Base-by-base conservation (phyloP, 1,140 invertebrate species). In the Apis cerana region DNA sequence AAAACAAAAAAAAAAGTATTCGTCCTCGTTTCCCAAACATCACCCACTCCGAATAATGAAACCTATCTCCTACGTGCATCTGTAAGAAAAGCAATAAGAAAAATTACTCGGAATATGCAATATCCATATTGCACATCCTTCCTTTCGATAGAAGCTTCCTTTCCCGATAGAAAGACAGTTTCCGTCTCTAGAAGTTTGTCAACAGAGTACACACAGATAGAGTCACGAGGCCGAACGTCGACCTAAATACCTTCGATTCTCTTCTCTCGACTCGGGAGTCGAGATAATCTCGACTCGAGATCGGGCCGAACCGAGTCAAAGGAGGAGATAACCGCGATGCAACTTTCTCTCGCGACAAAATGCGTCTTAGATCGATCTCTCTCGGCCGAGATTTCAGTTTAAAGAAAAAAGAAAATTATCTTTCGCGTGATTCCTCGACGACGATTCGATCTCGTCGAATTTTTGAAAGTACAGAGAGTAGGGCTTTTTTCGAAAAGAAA, bases 211-310 rank as follows among this genome's bases (percentile, higher is more conserved):
- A 43, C 33, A 27, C 27, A 68, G 33, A 43, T 54, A n/a, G n/a
- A 48, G 61, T 50, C 54, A 69, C 23, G 67, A 77, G 81, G 59
- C 59, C 65, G 21, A 67, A 27, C 43, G 8, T 11, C 67, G 87
- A 83, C 86, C 87, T 64, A 83, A 88, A 88, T 88, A 81, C 68
- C 58, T 10, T 12, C 74, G 64, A 85, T 5, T 43, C 87, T 88
- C 74, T 68, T 61, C 27, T 61, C 65, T 65, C 71, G 43, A 68
- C 54, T 69, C 19, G 64, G 54, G 77, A 67, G 65, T 77, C 71
- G 76, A 75, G 71, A 74, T 19, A 75, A 80, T 56, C 76, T 65
- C 84, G 79, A 58, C 64, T 74, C 65, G 65, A 70, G 43, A 48
- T 69, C 69, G 81, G 70, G 75, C 61, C 33, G 84, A 89, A 82